Evolutionary conservation across 2,888 invertebrate species (phyloP).

Genomic region (Ichneumoninae sp.): DNA sequence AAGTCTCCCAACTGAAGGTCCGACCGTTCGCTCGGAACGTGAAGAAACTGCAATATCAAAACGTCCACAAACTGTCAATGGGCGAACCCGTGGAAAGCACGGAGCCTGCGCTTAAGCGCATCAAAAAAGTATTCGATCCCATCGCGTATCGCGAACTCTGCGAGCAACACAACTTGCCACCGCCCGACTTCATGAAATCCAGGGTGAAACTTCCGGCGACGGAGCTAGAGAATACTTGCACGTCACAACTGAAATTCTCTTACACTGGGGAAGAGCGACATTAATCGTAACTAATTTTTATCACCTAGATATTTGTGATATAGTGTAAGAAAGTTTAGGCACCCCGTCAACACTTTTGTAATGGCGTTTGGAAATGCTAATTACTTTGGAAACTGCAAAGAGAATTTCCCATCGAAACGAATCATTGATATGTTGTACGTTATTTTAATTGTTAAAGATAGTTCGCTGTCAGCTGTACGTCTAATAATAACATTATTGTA

Average conservation of each 20-base stretch:
- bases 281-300: not conserved
- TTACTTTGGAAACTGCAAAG: not conserved
- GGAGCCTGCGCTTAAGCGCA: not conserved
- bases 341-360: not conserved
- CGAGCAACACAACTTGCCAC: slow-evolving; percentile 1
- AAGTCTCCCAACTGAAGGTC: not conserved
- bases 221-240: not conserved
- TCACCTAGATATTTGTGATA: not conserved
- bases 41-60: slow-evolving; percentile 10
- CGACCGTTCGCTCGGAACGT: slow-evolving; percentile 19
- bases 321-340: not conserved
- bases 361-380: no score
- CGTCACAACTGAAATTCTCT: not conserved
- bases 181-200: not conserved
- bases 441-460: not conserved
- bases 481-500: slow-evolving; percentile 1
- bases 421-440: not conserved
- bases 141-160: not conserved
- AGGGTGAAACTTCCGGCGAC: not conserved
- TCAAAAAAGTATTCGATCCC: slow-evolving; percentile 2
- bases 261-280: not conserved
- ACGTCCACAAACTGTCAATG: slow-evolving; percentile 11
- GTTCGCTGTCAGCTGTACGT: no score
- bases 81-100: not conserved
- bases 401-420: not conserved